phyloP scores from a whole-genome alignment of 2,888 invertebrate species.

The Cryptocheilus praepositus region DNA sequence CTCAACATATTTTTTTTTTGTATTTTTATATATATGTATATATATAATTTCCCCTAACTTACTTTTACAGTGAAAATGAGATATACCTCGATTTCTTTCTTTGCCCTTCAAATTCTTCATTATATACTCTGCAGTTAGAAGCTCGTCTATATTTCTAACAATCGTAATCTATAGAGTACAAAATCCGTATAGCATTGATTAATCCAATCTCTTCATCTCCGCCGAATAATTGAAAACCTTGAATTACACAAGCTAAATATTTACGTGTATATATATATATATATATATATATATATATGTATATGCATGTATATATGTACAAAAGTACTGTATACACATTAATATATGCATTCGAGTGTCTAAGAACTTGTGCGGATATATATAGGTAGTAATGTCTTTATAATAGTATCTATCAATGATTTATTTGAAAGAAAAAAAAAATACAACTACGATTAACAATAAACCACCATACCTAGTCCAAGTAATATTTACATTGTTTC shows the following conservation, averaged over 20 bases:
- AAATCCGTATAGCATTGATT: neutral
- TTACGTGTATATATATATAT: constrained; percentile 28
- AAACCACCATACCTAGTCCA: constrained; percentile 66
- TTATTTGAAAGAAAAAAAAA: constrained; percentile 67
- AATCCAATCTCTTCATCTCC: too few relatives aligned
- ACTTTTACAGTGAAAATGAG: too few relatives aligned
- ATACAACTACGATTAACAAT: constrained; percentile 72
- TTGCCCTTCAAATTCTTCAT: too few relatives aligned
- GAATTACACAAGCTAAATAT: neutral
- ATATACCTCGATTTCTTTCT: too few relatives aligned
- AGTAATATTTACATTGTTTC: constrained; percentile 67
- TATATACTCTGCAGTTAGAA: too few relatives aligned
- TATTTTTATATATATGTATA: neutral
- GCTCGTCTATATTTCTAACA: too few relatives aligned
- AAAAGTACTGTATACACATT: constrained; percentile 30
- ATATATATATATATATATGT: constrained; percentile 33
- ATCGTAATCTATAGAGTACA: neutral
- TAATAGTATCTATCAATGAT: constrained; percentile 63
- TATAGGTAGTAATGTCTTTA: constrained; percentile 36
- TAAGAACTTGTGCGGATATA: constrained; percentile 35
- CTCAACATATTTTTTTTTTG: constrained; percentile 20
- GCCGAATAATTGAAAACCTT: too few relatives aligned
- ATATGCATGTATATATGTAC: constrained; percentile 29
- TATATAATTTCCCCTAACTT: neutral
- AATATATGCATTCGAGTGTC: constrained; percentile 6